phyloP scores from a whole-genome alignment of 2,797 vertebrate genomes.

The Melanotaenia boesemani region DNA sequence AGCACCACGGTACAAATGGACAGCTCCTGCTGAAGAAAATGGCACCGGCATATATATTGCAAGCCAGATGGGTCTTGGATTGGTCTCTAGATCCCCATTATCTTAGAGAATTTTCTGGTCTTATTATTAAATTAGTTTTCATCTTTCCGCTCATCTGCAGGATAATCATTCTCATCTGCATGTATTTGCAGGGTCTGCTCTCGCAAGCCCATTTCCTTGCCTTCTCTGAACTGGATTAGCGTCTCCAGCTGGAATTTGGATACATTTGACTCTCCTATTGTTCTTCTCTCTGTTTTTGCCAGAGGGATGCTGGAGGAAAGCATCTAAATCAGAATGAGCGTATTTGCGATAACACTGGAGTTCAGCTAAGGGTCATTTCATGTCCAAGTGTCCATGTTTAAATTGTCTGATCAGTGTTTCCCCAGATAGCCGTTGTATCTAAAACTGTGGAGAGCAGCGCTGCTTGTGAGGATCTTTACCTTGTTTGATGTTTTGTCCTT shows the following conservation, averaged over 20 bases:
- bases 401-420: conserved; percentile 29
- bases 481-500: conserved; percentile 34
- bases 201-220: conserved; percentile 76
- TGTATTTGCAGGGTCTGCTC: conserved; percentile 75
- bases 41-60: conserved; percentile 27
- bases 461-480: conserved; percentile 36
- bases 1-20: conserved; percentile 48
- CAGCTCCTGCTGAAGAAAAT: conserved; percentile 52
- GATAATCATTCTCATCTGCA: conserved; percentile 78
- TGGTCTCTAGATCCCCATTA: conserved; percentile 76
- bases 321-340: conserved; percentile 56
- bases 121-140: conserved; percentile 82
- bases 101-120: conserved; percentile 77
- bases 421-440: conserved; percentile 24
- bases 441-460: neutral
- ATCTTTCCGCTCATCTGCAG: conserved; percentile 76
- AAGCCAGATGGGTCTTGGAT: conserved; percentile 75
- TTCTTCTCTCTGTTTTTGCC: conserved; percentile 55
- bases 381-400: conserved; percentile 30
- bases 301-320: conserved; percentile 49
- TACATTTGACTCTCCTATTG: conserved; percentile 72
- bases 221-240: conserved; percentile 78
- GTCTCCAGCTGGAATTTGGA: conserved; percentile 76
- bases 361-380: conserved; percentile 64
- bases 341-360: conserved; percentile 57